Evolutionary conservation across 2,888 invertebrate species (phyloP), one percentile per base, ranked within the genome.

Genomic region (Lasioglossum leucozonium): DNA sequence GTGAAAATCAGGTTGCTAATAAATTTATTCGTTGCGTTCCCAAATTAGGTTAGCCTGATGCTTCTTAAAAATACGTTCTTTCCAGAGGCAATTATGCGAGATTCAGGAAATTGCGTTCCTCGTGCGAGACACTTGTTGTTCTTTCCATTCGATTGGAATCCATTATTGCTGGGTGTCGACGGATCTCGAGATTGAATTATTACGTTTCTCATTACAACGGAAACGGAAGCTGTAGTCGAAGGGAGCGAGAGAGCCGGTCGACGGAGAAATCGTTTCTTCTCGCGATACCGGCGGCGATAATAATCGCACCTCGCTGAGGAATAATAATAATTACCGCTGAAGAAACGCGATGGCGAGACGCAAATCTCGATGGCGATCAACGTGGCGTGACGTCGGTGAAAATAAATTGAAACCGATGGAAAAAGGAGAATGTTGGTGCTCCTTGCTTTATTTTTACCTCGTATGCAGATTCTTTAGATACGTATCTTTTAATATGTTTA

Each of bases 291-390:
- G 40, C 67, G n/a, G 42, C 47, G 34, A 58, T 74, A 77, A 84
- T 77, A 81, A 81, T 75, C 74, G 37, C 62, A 47, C 65, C 71
- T 77, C 74, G 42, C 42, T 71, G 44, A 26, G 74, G 37, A 78
- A 75, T 84, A 78, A 83, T 67, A 77, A 73, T 81, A 69, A 77
- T 84, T 77, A 26, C 34, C 34, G 67, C 13, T 22, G 6, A 44
- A 40, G 71, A 30, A 58, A 58, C 58, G 44, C 83, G 62, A 62
- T 30, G 58, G 37, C 42, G 69, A 67, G 37, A 65, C 34, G 58
- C 58, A 6, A 11, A 62, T 69, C 72, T 58, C 77, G n/a, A 71
- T 34, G 67, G 42, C 58, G 47, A 51, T 73, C 71, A 74, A 71
- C 81, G 77, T 81, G 82, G 79, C 72, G 76, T 26, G 55, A 55